A percentile compares a stretch with the other conserved stretches of the same genome.
Evolutionary conservation across 2,888 invertebrate genomes (phyloP).

Genomic region (Cylindroiulus punctatus): DNA sequence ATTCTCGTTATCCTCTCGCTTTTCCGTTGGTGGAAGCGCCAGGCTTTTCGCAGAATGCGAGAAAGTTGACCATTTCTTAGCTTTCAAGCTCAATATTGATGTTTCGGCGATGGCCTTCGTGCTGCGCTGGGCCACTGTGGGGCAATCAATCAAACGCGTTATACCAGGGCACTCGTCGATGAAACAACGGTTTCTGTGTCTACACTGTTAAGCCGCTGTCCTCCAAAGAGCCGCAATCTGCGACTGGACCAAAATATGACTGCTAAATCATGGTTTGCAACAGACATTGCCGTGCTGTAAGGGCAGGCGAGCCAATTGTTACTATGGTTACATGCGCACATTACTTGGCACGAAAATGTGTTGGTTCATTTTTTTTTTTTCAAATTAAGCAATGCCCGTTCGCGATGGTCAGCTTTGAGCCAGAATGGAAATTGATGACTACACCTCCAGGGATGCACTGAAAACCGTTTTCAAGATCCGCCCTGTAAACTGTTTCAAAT

Average conservation of each 20-base stretch:
- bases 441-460: background rate
- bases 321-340: background rate
- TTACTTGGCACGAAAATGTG: background rate
- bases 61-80: background rate
- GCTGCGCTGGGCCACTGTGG: background rate
- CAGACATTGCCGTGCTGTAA: background rate
- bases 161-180: background rate
- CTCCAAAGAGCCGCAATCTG: background rate
- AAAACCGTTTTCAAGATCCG: background rate
- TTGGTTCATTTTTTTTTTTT: background rate
- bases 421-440: constrained; percentile 15
- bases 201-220: background rate
- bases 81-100: background rate
- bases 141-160: constrained; percentile 3
- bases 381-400: background rate
- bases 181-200: constrained; percentile 8
- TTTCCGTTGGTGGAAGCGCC: background rate
- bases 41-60: background rate
- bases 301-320: background rate
- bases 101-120: background rate
- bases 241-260: background rate
- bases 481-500: background rate
- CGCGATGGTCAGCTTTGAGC: background rate
- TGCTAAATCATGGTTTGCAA: constrained; percentile 20
- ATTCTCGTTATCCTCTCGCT: background rate